These are phyloP conservation scores for Anthrax anthrax DNA, from an alignment of 2,888 invertebrate species.

Conservation along the genomic window DNA sequence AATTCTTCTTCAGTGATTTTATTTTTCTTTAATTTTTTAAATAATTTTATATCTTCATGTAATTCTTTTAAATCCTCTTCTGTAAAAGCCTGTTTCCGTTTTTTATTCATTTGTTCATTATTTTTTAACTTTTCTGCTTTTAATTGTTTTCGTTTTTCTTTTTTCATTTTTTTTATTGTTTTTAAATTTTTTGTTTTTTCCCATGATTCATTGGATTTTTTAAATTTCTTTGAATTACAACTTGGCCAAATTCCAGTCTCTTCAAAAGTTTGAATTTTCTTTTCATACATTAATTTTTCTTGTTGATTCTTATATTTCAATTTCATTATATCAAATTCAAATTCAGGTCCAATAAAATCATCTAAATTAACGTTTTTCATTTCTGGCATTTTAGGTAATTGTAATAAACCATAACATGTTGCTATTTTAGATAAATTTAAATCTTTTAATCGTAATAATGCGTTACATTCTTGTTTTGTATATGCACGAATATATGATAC, in stretches of 20 bases:
- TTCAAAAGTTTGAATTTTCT: slow-evolving; percentile 54
- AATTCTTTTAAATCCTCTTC: slow-evolving; percentile 64
- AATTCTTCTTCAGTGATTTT: slow-evolving; percentile 58
- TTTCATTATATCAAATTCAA: slow-evolving; percentile 53
- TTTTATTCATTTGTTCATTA: slow-evolving; percentile 19
- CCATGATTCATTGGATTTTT: slow-evolving; percentile 54
- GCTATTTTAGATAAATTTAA: slow-evolving; percentile 73
- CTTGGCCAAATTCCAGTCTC: slow-evolving; percentile 64
- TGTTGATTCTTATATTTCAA: slow-evolving; percentile 68
- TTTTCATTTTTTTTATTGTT: slow-evolving; percentile 37
- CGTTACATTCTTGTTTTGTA: slow-evolving; percentile 86
- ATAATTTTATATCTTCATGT: slow-evolving; percentile 63
- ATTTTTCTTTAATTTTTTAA: slow-evolving; percentile 75
- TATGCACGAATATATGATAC: slow-evolving; percentile 92
- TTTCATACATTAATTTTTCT: slow-evolving; percentile 55
- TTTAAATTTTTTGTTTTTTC: slow-evolving; percentile 51
- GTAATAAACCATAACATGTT: slow-evolving; percentile 76
- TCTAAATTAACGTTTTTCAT: slow-evolving; percentile 50
- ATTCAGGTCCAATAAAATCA: slow-evolving; percentile 31
- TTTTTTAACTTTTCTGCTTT: slow-evolving; percentile 31
- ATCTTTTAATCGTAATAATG: slow-evolving; percentile 77
- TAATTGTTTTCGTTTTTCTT: slow-evolving; percentile 30
- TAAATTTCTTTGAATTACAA: slow-evolving; percentile 37
- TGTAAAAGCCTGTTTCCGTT: slow-evolving; percentile 42
- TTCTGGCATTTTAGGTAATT: slow-evolving; percentile 93